Base-by-base conservation (phyloP, 2,888 invertebrate genomes). In the Girardia tigrina region DNA sequence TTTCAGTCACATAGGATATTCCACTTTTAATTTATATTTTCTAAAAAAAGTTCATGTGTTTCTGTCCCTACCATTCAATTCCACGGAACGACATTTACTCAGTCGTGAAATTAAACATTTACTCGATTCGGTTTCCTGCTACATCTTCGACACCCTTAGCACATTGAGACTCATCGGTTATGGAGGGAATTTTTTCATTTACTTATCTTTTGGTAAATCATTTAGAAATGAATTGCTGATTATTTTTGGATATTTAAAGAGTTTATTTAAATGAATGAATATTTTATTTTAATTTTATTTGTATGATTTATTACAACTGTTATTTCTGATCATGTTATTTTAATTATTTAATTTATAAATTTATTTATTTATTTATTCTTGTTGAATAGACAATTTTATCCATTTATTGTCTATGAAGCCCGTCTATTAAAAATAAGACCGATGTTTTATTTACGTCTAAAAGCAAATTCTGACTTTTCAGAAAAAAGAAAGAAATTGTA, bases 101-200 rank as follows among this genome's bases (percentile, higher is more conserved):
- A 56, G 4, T 16, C 4, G 4, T 2, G 56, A 56, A 12, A 56
- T 56, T 56, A 20, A 56, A 20, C 56, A 16, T 56, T 56, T n/a
- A n/a, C n/a, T 56, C 6, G 56, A 4, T 8, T 23, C 56, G 56
- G 56, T 23, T 4, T 56, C 56, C 23, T 56, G 56, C n/a, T 56
- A 56, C 23, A 20, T 4, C 6, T 56, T 56, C 23, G 56, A 56
- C n/a, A 56, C 20, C n/a, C 23, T n/a, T n/a, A 56, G n/a, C 20
- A 56, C 56, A 4, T 56, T 56, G 56, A 56, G 23, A 56, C n/a
- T 56, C 8, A 56, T 56, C n/a, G n/a, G 56, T 56, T 56, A 56
- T 56, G 56, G 56, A 8, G 56, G 56, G 8, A 56, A 56, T 56
- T 56, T 56, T 56, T 56, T 56, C 56, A 56, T 56, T n/a, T 56